A percentile compares a stretch with the other conserved stretches of the same genome.
Conservation (phyloP, 2,888 invertebrate species). For the Eristalis intricaria region DNA sequence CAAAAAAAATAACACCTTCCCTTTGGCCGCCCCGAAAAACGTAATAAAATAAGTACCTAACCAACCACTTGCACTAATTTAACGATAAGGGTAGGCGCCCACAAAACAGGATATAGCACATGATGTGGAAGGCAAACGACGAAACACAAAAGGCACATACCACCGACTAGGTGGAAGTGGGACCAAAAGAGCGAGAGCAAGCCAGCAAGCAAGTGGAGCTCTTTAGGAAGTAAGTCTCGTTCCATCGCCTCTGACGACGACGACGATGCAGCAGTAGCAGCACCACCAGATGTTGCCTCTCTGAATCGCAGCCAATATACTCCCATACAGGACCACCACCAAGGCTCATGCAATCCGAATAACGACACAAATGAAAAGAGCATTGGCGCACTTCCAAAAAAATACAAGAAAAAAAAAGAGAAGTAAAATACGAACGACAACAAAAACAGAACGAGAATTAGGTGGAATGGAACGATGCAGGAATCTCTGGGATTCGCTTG, state of each 20-base stretch:
- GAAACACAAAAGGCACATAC: constrained; percentile 37
- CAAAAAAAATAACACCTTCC: background rate
- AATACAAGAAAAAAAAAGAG: constrained; percentile 13
- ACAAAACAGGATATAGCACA: constrained; percentile 69
- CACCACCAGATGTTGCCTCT: constrained; percentile 71
- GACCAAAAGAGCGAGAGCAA: background rate
- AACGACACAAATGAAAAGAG: constrained; percentile 72
- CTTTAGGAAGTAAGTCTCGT: background rate
- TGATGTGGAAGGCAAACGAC: constrained; percentile 67
- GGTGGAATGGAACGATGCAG: constrained; percentile 54
- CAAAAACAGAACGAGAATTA: background rate
- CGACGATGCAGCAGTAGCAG: too few relatives aligned
- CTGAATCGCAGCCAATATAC: constrained; percentile 72
- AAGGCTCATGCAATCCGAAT: constrained; percentile 63
- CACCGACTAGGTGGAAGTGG: background rate
- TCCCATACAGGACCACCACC: constrained; percentile 16
- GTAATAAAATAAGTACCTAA: constrained; percentile 72
- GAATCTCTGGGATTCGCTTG: constrained; percentile 52
- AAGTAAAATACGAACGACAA: background rate
- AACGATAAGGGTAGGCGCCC: constrained; percentile 72
- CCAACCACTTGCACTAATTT: constrained; percentile 73
- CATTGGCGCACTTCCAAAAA: constrained; percentile 70
- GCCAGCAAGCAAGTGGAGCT: background rate
- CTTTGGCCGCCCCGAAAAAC: constrained; percentile 15
- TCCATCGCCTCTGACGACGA: background rate